Evolutionary conservation across 64 coral and sea anemone species (phyloP).

Genomic region (Stylophora pistillata): DNA sequence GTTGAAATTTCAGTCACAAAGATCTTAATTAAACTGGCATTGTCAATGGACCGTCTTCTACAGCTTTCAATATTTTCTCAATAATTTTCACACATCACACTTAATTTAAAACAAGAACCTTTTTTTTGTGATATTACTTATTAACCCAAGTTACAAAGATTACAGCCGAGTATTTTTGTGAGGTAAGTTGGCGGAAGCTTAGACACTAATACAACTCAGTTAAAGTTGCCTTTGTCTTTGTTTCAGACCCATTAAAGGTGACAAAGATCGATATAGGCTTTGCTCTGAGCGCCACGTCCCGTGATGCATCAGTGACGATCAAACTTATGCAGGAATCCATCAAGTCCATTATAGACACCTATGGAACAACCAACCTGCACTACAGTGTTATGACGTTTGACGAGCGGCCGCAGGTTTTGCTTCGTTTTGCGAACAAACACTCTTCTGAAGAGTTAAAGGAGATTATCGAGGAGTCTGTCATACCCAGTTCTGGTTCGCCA

Average conservation of each 20-base stretch:
- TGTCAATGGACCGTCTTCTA: too few species aligned
- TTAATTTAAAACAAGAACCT: too few species aligned
- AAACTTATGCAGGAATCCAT: conserved; percentile 48
- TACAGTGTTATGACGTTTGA: conserved; percentile 63
- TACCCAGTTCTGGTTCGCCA: neutral
- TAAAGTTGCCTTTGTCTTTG: neutral
- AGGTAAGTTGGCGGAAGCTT: neutral
- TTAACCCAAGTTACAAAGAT: too few species aligned
- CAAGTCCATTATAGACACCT: conserved; percentile 36
- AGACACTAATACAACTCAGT: neutral
- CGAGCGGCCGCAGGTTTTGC: conserved; percentile 12
- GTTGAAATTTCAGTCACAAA: too few species aligned
- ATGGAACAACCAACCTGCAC: conserved; percentile 40
- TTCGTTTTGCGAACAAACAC: neutral
- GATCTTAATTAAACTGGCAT: too few species aligned
- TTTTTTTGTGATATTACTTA: too few species aligned
- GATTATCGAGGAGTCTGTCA: neutral
- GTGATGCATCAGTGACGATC: conserved; percentile 35
- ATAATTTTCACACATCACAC: too few species aligned
- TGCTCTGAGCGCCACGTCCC: conserved; percentile 49
- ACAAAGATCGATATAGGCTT: conserved; percentile 56
- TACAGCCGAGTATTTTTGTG: too few species aligned
- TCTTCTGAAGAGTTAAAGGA: conserved; percentile 6
- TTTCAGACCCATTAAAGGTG: conserved; percentile 50
- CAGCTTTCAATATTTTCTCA: too few species aligned